Percentiles rank a stretch among this genome's conserved stretches.
phyloP scores from a whole-genome alignment of 2,797 vertebrate species.

The Mormyrops boulengeri region DNA sequence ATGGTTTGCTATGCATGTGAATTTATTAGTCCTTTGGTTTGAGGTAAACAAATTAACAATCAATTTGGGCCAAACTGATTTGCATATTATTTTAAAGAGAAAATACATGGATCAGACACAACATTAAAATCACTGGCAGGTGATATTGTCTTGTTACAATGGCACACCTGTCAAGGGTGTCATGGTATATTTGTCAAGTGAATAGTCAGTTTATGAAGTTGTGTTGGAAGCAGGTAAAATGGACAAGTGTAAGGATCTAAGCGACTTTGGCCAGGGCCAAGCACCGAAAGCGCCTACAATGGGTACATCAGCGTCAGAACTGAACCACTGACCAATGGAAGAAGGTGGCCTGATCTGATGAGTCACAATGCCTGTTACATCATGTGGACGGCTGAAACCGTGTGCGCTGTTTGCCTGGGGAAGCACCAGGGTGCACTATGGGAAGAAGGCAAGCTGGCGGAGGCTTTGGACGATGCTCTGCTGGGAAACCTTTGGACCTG shows the following conservation, averaged over 20 bases:
- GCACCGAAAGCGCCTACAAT: not conserved
- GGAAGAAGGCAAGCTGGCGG: not conserved
- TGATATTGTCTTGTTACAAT: not conserved
- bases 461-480: not conserved
- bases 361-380: not conserved
- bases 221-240: not conserved
- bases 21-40: not conserved
- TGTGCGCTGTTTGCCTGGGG: not conserved
- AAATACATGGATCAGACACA: not conserved
- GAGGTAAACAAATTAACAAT: not conserved
- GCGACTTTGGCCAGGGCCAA: not conserved
- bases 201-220: not conserved
- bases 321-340: not conserved
- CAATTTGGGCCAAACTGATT: not conserved
- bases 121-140: not conserved
- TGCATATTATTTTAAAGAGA: not conserved
- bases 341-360: not conserved
- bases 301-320: not conserved
- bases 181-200: not conserved
- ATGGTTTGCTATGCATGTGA: not conserved
- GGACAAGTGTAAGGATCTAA: not conserved
- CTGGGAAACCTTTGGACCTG: not conserved
- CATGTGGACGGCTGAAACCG: not conserved
- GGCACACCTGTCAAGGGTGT: not conserved
- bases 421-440: not conserved